Evolutionary conservation across 2,888 invertebrate species (phyloP), one percentile per base, ranked within the genome.

Genomic region (Dicycla oo): DNA sequence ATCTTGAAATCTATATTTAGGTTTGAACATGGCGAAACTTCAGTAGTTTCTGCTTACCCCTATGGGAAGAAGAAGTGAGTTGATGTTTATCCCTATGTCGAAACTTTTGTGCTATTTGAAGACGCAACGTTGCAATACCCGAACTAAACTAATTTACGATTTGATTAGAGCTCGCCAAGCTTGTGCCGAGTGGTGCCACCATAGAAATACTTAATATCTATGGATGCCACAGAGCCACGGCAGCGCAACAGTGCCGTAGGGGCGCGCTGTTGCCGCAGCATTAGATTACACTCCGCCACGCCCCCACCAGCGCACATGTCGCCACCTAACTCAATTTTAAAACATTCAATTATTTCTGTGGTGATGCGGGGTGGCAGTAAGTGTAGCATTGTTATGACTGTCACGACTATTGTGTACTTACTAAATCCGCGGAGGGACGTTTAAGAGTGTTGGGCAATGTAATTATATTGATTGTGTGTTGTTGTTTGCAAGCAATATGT

Each of bases 191-290:
- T 18, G 15, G 34, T 20, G 3, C 15, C 23, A 8, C 43, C n/a
- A n/a, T n/a, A n/a, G n/a, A n/a, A n/a, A n/a, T n/a, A n/a, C n/a
- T n/a, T n/a, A n/a, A n/a, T n/a, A n/a, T n/a, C n/a, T n/a, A n/a
- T n/a, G n/a, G n/a, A n/a, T n/a, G n/a, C n/a, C n/a, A n/a, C n/a
- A n/a, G n/a, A n/a, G n/a, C n/a, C n/a, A n/a, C n/a, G n/a, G n/a
- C n/a, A n/a, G n/a, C n/a, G n/a, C n/a, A n/a, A n/a, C n/a, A n/a
- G n/a, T n/a, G n/a, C n/a, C n/a, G n/a, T n/a, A n/a, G 75, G 92
- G 92, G 92, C 88, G 92, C 86, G 34, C 49, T 65, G 88, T 92
- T 93, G 91, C 89, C 88, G 90, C 87, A 90, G 79, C 91, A 94
- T 94, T 94, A 88, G 89, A 93, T 94, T 93, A 93, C 83, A 73